A percentile compares a stretch with the other conserved stretches of the same genome.
Evolutionary conservation across 2,888 invertebrate genomes (phyloP).

Genomic region (Caprella mutica): DNA sequence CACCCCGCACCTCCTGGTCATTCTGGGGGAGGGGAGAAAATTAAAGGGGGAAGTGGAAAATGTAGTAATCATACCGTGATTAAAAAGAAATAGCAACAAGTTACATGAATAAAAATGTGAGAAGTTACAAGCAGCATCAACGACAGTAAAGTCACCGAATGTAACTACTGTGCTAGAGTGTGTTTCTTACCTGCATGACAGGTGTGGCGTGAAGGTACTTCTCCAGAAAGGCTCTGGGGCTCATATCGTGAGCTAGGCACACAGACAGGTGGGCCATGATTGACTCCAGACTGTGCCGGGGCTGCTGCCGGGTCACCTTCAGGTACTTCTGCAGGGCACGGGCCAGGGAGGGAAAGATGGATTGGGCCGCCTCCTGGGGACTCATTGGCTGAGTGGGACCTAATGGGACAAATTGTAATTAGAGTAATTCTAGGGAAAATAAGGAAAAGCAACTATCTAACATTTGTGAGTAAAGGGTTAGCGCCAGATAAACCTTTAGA

Average conservation of each 20-base stretch:
- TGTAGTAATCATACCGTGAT: too few relatives aligned
- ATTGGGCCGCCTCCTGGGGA: conserved; percentile 90
- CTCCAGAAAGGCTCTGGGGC: conserved; percentile 88
- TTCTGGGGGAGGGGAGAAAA: too few relatives aligned
- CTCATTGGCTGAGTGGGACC: conserved; percentile 77
- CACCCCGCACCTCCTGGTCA: conserved; percentile 62
- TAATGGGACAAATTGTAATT: conserved; percentile 29
- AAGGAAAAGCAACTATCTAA: too few relatives aligned
- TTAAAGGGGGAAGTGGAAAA: too few relatives aligned
- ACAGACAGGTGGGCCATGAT: conserved; percentile 80
- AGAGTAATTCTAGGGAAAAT: not conserved
- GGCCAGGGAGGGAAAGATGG: conserved; percentile 93
- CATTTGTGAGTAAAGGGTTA: too few relatives aligned
- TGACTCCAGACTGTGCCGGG: conserved; percentile 84
- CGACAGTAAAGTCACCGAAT: too few relatives aligned
- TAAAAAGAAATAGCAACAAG: too few relatives aligned
- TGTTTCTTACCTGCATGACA: conserved; percentile 57
- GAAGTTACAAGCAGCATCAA: too few relatives aligned
- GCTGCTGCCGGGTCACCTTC: conserved; percentile 89
- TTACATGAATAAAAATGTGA: too few relatives aligned
- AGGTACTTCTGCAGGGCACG: conserved; percentile 92
- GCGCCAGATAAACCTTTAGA: too few relatives aligned
- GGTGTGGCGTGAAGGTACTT: conserved; percentile 78
- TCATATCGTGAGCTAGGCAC: conserved; percentile 84
- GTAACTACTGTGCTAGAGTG: too few relatives aligned